Percentiles rank a stretch among this genome's conserved stretches.
These are phyloP conservation scores for Eptesicus fuscus DNA, from an alignment of 2,113 vertebrate species.

Conservation along the genomic window DNA sequence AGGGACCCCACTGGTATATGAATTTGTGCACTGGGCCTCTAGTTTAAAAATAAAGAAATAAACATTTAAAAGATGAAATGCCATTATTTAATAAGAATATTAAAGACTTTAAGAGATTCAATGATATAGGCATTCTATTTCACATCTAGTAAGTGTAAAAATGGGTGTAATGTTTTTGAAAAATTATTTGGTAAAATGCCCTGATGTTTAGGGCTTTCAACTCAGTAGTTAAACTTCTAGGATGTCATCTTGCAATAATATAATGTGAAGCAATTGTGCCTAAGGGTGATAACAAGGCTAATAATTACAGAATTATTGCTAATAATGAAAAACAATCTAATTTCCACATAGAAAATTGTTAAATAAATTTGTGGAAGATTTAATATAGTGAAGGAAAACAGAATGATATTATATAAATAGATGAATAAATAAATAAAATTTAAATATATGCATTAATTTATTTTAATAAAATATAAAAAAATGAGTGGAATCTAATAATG, in stretches of 20 bases:
- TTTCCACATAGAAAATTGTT: not conserved
- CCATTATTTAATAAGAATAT: not conserved
- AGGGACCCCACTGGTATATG: too few species aligned
- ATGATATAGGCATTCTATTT: not conserved
- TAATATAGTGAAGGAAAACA: not conserved
- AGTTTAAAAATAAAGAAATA: not conserved
- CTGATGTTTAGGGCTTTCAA: not conserved
- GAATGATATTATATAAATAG: not conserved
- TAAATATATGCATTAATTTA: not conserved
- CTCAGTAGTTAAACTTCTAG: not conserved
- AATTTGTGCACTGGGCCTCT: too few species aligned
- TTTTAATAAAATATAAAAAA: not conserved
- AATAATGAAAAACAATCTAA: not conserved
- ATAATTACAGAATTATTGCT: not conserved
- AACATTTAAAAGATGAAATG: not conserved
- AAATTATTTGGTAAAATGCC: not conserved
- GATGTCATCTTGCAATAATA: not conserved
- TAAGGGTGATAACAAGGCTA: not conserved
- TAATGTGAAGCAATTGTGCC: not conserved
- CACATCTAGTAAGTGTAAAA: not conserved
- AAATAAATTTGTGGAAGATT: not conserved
- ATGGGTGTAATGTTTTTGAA: not conserved
- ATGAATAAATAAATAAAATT: not conserved
- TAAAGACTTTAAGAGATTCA: not conserved
- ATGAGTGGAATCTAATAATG: not conserved